Percentiles rank a stretch among this genome's conserved stretches.
These are phyloP conservation scores for Oscheius myriophilus DNA, from an alignment of 2,888 invertebrate genomes.

Conservation along the genomic window DNA sequence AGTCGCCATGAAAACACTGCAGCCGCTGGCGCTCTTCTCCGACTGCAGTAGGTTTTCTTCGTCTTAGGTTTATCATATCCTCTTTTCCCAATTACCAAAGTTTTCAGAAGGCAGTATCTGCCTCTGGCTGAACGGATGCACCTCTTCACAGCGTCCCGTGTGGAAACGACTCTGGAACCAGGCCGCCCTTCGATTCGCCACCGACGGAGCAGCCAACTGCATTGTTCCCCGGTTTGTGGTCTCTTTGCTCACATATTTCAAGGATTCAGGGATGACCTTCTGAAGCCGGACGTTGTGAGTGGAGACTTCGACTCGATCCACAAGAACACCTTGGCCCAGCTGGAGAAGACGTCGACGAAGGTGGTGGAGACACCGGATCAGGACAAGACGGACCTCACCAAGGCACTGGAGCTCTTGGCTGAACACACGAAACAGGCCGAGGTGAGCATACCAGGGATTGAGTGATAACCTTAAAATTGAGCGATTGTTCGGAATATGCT, in stretches of 20 bases:
- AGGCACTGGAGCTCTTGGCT: slow-evolving; percentile 43
- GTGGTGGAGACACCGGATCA: slow-evolving; percentile 34
- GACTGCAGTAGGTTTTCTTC: too few species aligned
- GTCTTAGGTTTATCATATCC: too few species aligned
- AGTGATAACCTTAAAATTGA: neutral
- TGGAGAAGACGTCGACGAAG: slow-evolving; percentile 2
- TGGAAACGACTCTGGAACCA: slow-evolving; percentile 59
- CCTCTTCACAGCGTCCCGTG: slow-evolving; percentile 25
- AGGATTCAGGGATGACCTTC: slow-evolving; percentile 25
- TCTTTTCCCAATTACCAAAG: too few species aligned
- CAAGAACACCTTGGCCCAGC: neutral
- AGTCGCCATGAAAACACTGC: too few species aligned
- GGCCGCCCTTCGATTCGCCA: slow-evolving; percentile 46
- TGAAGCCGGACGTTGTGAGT: slow-evolving; percentile 46
- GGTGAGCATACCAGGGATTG: neutral
- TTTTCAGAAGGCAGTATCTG: too few species aligned
- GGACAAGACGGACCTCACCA: slow-evolving; percentile 55
- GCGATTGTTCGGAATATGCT: neutral
- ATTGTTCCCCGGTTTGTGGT: slow-evolving; percentile 29
- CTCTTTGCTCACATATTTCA: too few species aligned
- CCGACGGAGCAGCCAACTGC: slow-evolving; percentile 63
- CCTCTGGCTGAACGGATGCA: slow-evolving; percentile 46
- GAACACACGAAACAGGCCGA: slow-evolving; percentile 13
- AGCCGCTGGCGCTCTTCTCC: too few species aligned
- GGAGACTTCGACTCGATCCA: slow-evolving; percentile 65